phyloP scores from a whole-genome alignment of 2,113 vertebrate species.

The Paracanthobrama guichenoti region DNA sequence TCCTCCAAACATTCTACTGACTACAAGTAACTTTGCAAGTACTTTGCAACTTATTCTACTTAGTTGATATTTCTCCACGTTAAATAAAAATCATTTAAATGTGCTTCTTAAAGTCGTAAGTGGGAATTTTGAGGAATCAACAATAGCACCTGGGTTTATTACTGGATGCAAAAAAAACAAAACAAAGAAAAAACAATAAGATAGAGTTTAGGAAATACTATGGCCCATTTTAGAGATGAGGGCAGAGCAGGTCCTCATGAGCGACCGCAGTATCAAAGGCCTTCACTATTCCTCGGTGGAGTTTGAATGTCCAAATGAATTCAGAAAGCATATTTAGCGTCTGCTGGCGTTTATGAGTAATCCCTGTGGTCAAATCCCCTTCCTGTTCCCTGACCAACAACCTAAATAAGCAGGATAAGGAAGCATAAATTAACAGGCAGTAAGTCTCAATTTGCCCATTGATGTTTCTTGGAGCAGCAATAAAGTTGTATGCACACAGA shows the following conservation, averaged over 20 bases:
- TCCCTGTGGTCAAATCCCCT: slow-evolving; percentile 25
- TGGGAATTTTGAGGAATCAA: not conserved
- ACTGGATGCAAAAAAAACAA: not conserved
- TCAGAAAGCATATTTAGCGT: not conserved
- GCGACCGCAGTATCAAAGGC: not conserved
- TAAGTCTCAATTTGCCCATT: not conserved
- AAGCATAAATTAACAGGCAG: not conserved
- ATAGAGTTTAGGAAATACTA: not conserved
- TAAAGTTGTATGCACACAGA: not conserved
- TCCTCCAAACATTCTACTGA: too few species aligned
- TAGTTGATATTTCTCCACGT: not conserved
- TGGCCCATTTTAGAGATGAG: not conserved
- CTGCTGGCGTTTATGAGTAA: not conserved
- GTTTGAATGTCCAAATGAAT: not conserved
- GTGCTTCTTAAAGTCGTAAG: not conserved
- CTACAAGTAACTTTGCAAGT: too few species aligned
- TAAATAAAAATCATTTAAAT: not conserved
- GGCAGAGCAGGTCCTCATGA: not conserved
- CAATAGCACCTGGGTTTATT: not conserved
- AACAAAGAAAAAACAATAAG: not conserved
- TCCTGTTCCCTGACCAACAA: slow-evolving; percentile 6
- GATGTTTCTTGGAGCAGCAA: not conserved
- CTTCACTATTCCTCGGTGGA: not conserved
- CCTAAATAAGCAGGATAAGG: not conserved
- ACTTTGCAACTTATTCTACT: too few species aligned